A percentile compares a stretch with the other conserved stretches of the same genome.
Evolutionary conservation across 35 echinoderm and acorn worm genomes (phyloP).

Genomic region (Ptychodera flava): DNA sequence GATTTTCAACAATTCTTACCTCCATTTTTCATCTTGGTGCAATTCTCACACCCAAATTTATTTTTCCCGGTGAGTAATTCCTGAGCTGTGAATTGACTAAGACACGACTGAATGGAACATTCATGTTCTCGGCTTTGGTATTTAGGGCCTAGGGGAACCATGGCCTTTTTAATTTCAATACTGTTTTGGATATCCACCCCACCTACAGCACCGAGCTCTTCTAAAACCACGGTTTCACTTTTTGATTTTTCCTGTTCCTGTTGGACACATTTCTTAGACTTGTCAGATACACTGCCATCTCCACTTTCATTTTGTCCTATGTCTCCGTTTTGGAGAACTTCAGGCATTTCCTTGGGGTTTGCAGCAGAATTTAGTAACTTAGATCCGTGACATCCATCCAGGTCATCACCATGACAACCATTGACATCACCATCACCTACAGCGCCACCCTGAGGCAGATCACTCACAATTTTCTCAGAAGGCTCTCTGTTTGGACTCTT

Average conservation of each 20-base stretch:
- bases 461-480: background rate
- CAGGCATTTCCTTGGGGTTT: background rate
- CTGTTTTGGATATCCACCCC: background rate
- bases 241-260: background rate
- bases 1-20: too few species aligned
- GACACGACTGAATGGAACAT: conserved; percentile 89
- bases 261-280: background rate
- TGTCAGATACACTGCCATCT: background rate
- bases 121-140: conserved; percentile 78
- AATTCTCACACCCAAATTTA: conserved; percentile 91
- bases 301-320: conserved; percentile 7
- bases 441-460: background rate
- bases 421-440: background rate
- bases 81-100: conserved; percentile 86
- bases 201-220: background rate
- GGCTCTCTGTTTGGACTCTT: too few species aligned
- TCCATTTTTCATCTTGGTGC: conserved; percentile 41
- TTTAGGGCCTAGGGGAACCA: conserved; percentile 44
- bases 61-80: conserved; percentile 87
- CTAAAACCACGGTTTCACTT: background rate
- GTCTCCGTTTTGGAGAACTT: background rate
- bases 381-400: background rate
- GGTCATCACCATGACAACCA: background rate
- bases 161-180: conserved; percentile 33
- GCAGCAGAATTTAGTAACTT: background rate